Evolutionary conservation across 2,113 vertebrate species (phyloP).

Genomic region (Seriola dumerili): DNA sequence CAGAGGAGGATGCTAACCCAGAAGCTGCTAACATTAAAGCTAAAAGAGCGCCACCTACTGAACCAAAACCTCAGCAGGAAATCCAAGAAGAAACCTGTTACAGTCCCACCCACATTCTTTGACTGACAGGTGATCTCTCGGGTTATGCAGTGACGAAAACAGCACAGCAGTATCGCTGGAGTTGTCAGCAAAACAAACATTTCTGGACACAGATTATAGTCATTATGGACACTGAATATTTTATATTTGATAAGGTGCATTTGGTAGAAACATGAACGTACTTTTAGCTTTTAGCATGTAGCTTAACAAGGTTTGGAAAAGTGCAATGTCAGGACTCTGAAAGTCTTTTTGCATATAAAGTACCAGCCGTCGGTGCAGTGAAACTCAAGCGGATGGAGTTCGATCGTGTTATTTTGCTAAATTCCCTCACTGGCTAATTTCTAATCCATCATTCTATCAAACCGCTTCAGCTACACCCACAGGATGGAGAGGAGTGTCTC

Average conservation of each 20-base stretch:
- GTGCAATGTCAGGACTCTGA: slow-evolving; percentile 41
- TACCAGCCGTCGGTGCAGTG: background rate
- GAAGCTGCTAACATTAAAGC: background rate
- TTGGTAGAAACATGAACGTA: background rate
- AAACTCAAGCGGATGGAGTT: slow-evolving; percentile 53
- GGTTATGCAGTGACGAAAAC: background rate
- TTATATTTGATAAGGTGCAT: background rate
- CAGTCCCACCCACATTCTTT: background rate
- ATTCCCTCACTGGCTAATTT: slow-evolving; percentile 64
- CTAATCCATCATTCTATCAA: slow-evolving; percentile 79
- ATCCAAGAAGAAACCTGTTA: background rate
- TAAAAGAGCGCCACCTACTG: background rate
- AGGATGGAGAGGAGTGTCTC: slow-evolving; percentile 54
- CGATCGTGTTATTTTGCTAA: slow-evolving; percentile 63
- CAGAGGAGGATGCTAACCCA: background rate
- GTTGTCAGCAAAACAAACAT: background rate
- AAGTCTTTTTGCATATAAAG: slow-evolving; percentile 61
- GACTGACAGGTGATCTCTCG: background rate
- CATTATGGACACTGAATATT: background rate
- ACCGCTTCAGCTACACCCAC: slow-evolving; percentile 24
- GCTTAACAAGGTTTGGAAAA: slow-evolving; percentile 25
- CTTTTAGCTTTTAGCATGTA: slow-evolving; percentile 6
- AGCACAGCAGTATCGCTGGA: background rate
- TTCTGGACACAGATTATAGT: background rate
- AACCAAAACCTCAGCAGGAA: background rate